These are phyloP conservation scores for Diplosoma virens DNA, from an alignment of 23 tunicate genomes.

Conservation along the genomic window DNA sequence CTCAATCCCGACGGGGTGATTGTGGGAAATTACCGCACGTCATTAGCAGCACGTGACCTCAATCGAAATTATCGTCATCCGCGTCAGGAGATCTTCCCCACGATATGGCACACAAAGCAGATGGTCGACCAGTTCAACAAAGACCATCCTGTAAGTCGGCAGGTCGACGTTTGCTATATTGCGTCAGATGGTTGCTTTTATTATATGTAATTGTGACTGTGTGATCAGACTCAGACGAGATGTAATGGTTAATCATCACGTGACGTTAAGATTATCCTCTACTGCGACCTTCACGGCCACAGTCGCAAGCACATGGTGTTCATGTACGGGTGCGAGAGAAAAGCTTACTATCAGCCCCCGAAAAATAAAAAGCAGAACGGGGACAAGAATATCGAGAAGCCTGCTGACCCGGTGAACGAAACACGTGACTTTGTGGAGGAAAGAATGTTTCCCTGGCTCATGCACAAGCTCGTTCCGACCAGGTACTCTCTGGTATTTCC, in stretches of 20 bases:
- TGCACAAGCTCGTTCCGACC: slow-evolving; percentile 68
- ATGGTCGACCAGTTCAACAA: slow-evolving; percentile 87
- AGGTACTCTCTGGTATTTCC: too few species aligned
- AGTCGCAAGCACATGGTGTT: slow-evolving; percentile 88
- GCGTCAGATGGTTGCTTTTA: not conserved
- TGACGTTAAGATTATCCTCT: slow-evolving; percentile 56
- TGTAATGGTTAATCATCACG: too few species aligned
- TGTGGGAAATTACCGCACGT: slow-evolving; percentile 92
- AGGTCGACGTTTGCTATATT: not conserved
- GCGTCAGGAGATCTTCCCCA: slow-evolving; percentile 65
- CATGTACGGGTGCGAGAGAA: slow-evolving; percentile 94
- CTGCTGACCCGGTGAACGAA: slow-evolving; percentile 21
- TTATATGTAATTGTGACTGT: not conserved
- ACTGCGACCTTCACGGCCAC: slow-evolving; percentile 96
- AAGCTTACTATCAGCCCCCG: slow-evolving; percentile 28
- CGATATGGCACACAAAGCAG: slow-evolving; percentile 90
- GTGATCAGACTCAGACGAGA: not conserved
- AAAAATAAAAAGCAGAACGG: not conserved
- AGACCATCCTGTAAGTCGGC: slow-evolving; percentile 62
- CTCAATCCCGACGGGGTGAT: slow-evolving; percentile 93
- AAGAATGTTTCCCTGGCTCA: slow-evolving; percentile 87
- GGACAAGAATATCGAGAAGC: slow-evolving; percentile 12
- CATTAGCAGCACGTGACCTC: slow-evolving; percentile 86
- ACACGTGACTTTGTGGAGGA: slow-evolving; percentile 86
- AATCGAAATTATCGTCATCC: slow-evolving; percentile 94